Percentiles rank a stretch among this genome's conserved stretches.
Conservation (phyloP, 2,113 vertebrate species). For the Grammatotria lemairii region DNA sequence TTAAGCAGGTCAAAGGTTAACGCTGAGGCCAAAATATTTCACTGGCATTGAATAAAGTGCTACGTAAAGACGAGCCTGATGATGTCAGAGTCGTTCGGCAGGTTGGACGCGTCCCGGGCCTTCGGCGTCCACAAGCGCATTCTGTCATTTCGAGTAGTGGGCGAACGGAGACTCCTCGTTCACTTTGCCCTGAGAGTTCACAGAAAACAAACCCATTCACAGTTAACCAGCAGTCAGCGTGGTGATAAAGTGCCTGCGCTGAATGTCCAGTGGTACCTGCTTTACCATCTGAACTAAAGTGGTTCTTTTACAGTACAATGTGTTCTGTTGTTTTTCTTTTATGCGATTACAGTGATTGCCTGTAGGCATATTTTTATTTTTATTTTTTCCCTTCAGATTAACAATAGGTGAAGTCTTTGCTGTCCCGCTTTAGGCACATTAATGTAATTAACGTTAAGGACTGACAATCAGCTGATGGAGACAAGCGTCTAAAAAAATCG, state of each 20-base stretch:
- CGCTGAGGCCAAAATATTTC: neutral
- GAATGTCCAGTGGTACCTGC: neutral
- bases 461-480: neutral
- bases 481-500: neutral
- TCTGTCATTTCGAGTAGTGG: constrained; percentile 57
- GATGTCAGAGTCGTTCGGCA: neutral
- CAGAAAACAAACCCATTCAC: neutral
- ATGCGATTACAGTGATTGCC: neutral
- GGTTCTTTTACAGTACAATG: neutral
- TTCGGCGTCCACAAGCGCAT: neutral
- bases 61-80: neutral
- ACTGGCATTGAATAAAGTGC: neutral
- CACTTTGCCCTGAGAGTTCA: constrained; percentile 59
- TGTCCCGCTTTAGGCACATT: neutral
- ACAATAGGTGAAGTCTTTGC: neutral
- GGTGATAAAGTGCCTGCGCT: neutral
- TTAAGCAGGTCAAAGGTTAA: neutral
- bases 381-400: neutral
- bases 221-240: neutral
- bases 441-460: neutral
- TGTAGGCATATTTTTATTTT: neutral
- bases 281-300: neutral
- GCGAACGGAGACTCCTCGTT: constrained; percentile 65
- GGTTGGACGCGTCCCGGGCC: neutral
- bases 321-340: neutral